Evolutionary conservation across 2,113 vertebrate genomes (phyloP), one percentile per base, ranked within the genome.

Genomic region (Protobothrops mucrosquamatus): DNA sequence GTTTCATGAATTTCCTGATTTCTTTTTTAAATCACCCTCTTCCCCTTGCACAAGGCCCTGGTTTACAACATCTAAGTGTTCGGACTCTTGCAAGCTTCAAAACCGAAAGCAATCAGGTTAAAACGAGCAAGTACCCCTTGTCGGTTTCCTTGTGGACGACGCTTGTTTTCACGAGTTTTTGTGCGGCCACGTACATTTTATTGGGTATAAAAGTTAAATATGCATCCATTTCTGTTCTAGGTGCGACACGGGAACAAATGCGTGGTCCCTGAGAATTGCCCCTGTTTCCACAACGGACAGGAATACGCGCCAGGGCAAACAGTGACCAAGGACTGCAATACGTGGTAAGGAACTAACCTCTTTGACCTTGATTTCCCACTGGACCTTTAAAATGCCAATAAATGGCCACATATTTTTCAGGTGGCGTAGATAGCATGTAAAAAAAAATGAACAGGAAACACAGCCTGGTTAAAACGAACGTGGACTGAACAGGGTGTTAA

Each of bases 261-360:
- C 90, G 97, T 99, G 95, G 95, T 96, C 89, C 98, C 97, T 48
- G 98, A 98, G 46, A 98, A 98, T 91, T 99, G 99, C 94, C 99
- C 99, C 0, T 99, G 99, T 97, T 99, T 98, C 97, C 98, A 99
- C 95, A 99, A 99, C 12, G 98, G 99, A 97, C 97, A 94, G 91
- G 98, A 98, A 7, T 99, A 98, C 1, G 92, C 96, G 90, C 97
- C 98, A 0, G 99, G 98, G 92, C 97, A 98, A 88, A 97, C 81
- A 0, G 97, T 99, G 94, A 97, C 95, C 20, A 97, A 98, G 0
- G 98, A 98, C 95, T 99, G 99, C 96, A 99, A 99, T 96, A 99
- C 98, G 12, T 99, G 99, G 99, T 99, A 97, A 98, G 98, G 3
- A 56, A 48, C 34, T 87, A n/a, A 3, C 55, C 91, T 1, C 3